phyloP scores from a whole-genome alignment of 2,888 invertebrate species.

The Nipponacmea schrenckii region DNA sequence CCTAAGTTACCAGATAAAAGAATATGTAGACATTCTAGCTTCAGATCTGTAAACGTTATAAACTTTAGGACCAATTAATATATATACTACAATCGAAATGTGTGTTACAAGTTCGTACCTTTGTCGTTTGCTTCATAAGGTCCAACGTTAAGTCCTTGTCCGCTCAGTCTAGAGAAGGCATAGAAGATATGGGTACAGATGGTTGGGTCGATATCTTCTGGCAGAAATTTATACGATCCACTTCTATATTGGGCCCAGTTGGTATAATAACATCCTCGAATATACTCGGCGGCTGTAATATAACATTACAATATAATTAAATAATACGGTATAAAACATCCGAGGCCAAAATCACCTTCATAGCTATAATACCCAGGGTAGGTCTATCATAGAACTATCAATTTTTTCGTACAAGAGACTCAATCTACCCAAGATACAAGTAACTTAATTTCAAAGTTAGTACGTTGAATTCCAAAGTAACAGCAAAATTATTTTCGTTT shows the following conservation, averaged over 20 bases:
- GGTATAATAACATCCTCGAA: constrained; percentile 90
- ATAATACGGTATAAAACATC: too few relatives aligned
- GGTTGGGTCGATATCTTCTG: constrained; percentile 93
- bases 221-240: constrained; percentile 79
- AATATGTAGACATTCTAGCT: too few relatives aligned
- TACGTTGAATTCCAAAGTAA: too few relatives aligned
- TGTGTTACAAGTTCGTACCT: constrained; percentile 19
- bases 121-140: constrained; percentile 26
- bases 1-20: neutral
- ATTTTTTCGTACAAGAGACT: too few relatives aligned
- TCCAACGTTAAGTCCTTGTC: constrained; percentile 61
- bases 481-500: too few relatives aligned
- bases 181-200: constrained; percentile 96
- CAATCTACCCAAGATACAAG: too few relatives aligned
- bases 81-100: neutral
- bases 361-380: too few relatives aligned
- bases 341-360: too few relatives aligned
- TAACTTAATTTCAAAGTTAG: too few relatives aligned
- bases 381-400: too few relatives aligned
- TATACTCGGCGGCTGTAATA: neutral
- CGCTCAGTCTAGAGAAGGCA: constrained; percentile 98
- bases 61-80: neutral
- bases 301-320: too few relatives aligned
- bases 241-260: constrained; percentile 98
- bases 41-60: too few relatives aligned